Base-by-base conservation (phyloP, 2,797 vertebrate genomes). In the Falco novaeseelandiae region DNA sequence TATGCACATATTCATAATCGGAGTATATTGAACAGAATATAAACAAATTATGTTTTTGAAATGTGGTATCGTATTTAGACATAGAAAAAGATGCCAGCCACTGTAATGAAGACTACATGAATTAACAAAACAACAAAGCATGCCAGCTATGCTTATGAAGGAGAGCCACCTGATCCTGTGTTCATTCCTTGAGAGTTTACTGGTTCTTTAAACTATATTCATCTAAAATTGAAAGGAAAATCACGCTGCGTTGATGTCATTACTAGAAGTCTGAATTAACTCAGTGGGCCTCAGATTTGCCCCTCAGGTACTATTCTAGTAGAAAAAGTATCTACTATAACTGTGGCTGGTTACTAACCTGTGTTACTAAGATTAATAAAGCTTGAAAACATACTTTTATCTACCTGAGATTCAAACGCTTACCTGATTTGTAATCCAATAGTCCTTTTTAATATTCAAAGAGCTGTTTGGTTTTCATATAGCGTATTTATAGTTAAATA, bases 381-480 rank as follows among this genome's bases (percentile, higher is more conserved):
- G 15, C 25, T 38, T 74, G 51, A 49, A 87, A 73, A 61, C 4
- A 65, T 23, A 30, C 7, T 52, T 80, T 29, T 42, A 57, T 17
- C 13, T 55, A 44, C 3, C 9, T 57, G 79, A 63, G 10, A 18
- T 70, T 42, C 20, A 48, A 0, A 65, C 49, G 2, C 4, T 80
- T 52, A 14, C 14, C 25, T 48, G 18, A 54, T 55, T 44, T 80
- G 14, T 80, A 65, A 38, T 34, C 44, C 12, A 59, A 3, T 26
- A 63, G 8, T n/a, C 3, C 2, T 73, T 72, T 67, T 73, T 30
- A 51, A 52, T 44, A 63, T 9, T 72, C 20, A 32, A 20, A 42
- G 5, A 63, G 8, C 2, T 42, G 1, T 74, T 69, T n/a, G 1
- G 0, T 9, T 49, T 67, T n/a, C 48, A 34, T 70, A 36, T 34